Conservation (phyloP, 2,888 invertebrate genomes). For the Zhengitettix transpicula region DNA sequence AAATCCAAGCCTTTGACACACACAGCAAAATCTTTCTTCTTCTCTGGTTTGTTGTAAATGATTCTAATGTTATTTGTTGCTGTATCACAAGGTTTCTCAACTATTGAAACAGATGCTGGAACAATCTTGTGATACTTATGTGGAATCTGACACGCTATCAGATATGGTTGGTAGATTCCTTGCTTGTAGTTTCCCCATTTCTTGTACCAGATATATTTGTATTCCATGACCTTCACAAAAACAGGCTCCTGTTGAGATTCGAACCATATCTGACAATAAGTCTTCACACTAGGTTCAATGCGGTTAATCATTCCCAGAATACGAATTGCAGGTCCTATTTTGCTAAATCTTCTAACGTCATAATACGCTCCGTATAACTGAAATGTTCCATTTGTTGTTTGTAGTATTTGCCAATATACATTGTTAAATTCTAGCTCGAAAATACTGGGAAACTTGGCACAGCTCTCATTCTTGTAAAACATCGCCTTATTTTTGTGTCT, state of each 20-base stretch:
- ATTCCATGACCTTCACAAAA: slow-evolving; percentile 66
- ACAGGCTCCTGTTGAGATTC: slow-evolving; percentile 67
- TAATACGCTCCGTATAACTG: slow-evolving; percentile 82
- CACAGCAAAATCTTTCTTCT: slow-evolving; percentile 68
- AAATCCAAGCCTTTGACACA: slow-evolving; percentile 91
- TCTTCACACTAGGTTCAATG: slow-evolving; percentile 65
- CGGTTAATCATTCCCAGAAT: slow-evolving; percentile 80
- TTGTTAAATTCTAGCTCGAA: slow-evolving; percentile 88
- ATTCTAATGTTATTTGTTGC: slow-evolving; percentile 72
- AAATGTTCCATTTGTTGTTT: slow-evolving; percentile 71
- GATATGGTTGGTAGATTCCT: slow-evolving; percentile 78
- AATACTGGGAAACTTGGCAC: slow-evolving; percentile 73
- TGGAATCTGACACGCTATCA: slow-evolving; percentile 78
- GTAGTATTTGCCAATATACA: slow-evolving; percentile 80
- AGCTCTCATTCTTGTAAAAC: slow-evolving; percentile 46
- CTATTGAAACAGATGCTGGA: slow-evolving; percentile 72
- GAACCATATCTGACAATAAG: slow-evolving; percentile 82
- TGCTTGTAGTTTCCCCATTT: slow-evolving; percentile 91
- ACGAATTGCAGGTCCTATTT: slow-evolving; percentile 67
- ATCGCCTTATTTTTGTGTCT: slow-evolving; percentile 58
- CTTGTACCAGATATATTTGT: slow-evolving; percentile 86
- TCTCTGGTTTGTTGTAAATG: slow-evolving; percentile 55
- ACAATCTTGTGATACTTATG: slow-evolving; percentile 47
- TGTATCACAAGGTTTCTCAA: slow-evolving; percentile 69
- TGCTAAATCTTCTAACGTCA: slow-evolving; percentile 60